Percentiles rank a stretch among this genome's conserved stretches.
Conservation (phyloP, 2,888 invertebrate genomes). For the Drosophila macrothrix region DNA sequence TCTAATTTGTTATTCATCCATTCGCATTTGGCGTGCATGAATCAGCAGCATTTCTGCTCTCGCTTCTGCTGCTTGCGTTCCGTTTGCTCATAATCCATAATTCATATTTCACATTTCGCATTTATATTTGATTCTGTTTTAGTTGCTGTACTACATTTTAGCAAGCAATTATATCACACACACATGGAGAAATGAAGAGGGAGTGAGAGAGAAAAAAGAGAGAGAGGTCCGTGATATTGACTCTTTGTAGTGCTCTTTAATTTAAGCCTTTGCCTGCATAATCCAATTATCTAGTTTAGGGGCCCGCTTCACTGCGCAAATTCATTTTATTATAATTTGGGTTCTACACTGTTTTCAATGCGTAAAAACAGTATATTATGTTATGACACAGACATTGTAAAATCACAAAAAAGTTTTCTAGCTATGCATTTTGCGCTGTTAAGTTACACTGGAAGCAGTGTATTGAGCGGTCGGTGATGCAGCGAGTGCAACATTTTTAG, state of each 20-base stretch:
- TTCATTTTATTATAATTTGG: constrained; percentile 40
- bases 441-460: neutral
- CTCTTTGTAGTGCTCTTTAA: constrained; percentile 47
- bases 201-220: neutral
- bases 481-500: no score
- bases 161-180: constrained; percentile 50
- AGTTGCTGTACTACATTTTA: constrained; percentile 37
- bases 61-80: constrained; percentile 18
- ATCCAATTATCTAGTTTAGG: constrained; percentile 55
- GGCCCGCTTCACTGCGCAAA: constrained; percentile 57
- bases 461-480: neutral
- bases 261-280: constrained; percentile 60
- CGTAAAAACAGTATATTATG: constrained; percentile 2
- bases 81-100: constrained; percentile 63
- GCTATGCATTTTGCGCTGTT: neutral
- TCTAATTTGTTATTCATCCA: constrained; percentile 17
- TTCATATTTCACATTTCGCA: constrained; percentile 53
- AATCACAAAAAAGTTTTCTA: neutral
- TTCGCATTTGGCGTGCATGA: constrained; percentile 44
- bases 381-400: neutral
- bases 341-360: neutral
- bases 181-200: neutral
- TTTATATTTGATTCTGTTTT: constrained; percentile 21
- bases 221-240: neutral
- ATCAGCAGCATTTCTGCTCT: constrained; percentile 56